Evolutionary conservation across 2,888 invertebrate genomes (phyloP), one percentile per base, ranked within the genome.

Genomic region (Sycophila texana): DNA sequence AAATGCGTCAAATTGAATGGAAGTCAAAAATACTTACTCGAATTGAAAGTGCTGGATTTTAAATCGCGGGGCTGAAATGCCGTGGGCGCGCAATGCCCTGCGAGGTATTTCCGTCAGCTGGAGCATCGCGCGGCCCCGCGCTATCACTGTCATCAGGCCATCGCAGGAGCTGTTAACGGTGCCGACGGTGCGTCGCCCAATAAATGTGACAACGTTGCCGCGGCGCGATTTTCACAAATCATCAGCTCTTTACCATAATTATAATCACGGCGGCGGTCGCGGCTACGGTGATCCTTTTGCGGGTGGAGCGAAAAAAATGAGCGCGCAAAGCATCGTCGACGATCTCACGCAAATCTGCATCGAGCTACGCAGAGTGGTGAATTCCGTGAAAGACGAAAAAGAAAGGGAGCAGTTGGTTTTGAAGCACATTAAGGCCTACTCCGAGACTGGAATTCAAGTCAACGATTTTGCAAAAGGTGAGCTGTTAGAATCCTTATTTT

Each of bases 381-480:
- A 86, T 63, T 80, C 86, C 57, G 84, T 85, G 4, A 89, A 86
- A 58, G 89, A 87, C 82, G 91, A 90, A 39, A 84, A 89, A 39
- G 92, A 92, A 75, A 91, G 91, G 70, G 92, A 92, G 57, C 87
- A 89, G 83, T 85, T 93, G 7, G 91, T 94, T 82, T 86, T 89
- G 60, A 92, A 91, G 79, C 94, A 94, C 84, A 91, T 94, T 20
- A 92, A 92, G 84, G 91, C 92, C 88, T 89, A 83, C 68, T 84
- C 84, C 3, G 82, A 84, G 5, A 84, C 80, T 18, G 85, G 82
- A 12, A 57, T 81, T 55, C 80, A 78, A 20, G 82, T 87, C 80
- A 86, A 83, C 80, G 88, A 90, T 82, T 90, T 90, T 82, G 87
- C 86, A 83, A 86, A 87, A 90, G 89, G 90, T 90, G 82, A 81